Evolutionary conservation across 2,888 invertebrate species (phyloP), one percentile per base, ranked within the genome.

Genomic region (Ormyrus thymus): DNA sequence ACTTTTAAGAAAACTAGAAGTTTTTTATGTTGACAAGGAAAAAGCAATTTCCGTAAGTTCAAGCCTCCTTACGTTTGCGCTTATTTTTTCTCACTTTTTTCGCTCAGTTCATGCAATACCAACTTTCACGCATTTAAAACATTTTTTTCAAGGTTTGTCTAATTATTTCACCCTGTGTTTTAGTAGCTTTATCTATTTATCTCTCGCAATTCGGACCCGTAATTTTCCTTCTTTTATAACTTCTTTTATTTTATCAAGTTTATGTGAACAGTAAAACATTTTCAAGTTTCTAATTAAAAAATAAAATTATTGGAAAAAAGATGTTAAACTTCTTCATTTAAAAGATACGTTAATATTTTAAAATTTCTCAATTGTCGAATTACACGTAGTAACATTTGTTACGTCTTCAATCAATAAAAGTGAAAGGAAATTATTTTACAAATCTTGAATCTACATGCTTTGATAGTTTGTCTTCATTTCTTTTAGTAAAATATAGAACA

Each of bases 401-500:
- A 61, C 13, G 15, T 65, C 11, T 51, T 66, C 5, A 75, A 53
- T 51, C 6, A 58, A n/a, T 11, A 68, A 29, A 11, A 55, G 53
- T 56, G 5, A 53, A 68, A 29, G 55, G 62, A 50, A 50, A 65
- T 64, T 66, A 66, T 66, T 74, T 70, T 51, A 65, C 10, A 68
- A 65, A 56, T 50, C 13, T 79, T 15, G 71, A 71, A 79, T 79
- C 51, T 46, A 48, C 58, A 64, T 58, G 50, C 53, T 45, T 58
- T n/a, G 51, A 66, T 56, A 64, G 11, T 72, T 15, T 46, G 10
- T 65, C 29, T 50, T 64, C 56, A 11, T 29, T 55, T 76, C 82
- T 86, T 87, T 87, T 86, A 87, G 86, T 87, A 88, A 89, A 89
- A 88, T 88, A 88, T 86, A 87, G 86, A 87, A 86, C 85, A 86